A percentile compares a stretch with the other conserved stretches of the same genome.
phyloP scores from a whole-genome alignment of 2,797 vertebrate genomes.

The Otus scops region DNA sequence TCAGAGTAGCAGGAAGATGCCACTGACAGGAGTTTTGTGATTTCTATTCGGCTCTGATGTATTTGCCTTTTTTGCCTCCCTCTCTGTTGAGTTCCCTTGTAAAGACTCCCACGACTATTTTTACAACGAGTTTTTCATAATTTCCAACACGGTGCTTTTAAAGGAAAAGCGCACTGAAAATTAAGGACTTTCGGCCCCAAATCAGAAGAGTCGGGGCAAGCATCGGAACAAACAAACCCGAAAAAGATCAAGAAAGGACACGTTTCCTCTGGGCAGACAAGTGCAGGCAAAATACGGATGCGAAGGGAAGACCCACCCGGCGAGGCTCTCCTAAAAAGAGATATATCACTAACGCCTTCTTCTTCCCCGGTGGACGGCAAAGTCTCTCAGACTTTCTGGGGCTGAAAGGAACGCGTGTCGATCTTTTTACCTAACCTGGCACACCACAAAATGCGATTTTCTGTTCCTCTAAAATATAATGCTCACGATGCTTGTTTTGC shows the following conservation, averaged over 20 bases:
- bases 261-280: neutral
- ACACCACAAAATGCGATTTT: conserved; percentile 50
- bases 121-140: neutral
- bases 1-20: neutral
- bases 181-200: neutral
- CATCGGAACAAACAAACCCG: neutral
- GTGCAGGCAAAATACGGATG: neutral
- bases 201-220: neutral
- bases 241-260: conserved; percentile 1
- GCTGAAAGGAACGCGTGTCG: conserved; percentile 24
- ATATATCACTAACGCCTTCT: neutral
- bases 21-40: neutral
- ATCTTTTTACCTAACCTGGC: conserved; percentile 33
- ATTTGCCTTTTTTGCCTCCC: neutral
- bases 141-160: neutral
- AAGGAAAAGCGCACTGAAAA: neutral
- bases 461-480: conserved; percentile 7
- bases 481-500: conserved; percentile 21
- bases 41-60: neutral
- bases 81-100: neutral
- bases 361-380: neutral
- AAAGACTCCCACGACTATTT: neutral
- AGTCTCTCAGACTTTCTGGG: conserved; percentile 17
- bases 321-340: neutral
- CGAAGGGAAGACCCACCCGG: neutral